These are phyloP conservation scores for pig (Sus scrofa) DNA, from an alignment of 2,113 vertebrate species.

Conservation along the genomic window DNA sequence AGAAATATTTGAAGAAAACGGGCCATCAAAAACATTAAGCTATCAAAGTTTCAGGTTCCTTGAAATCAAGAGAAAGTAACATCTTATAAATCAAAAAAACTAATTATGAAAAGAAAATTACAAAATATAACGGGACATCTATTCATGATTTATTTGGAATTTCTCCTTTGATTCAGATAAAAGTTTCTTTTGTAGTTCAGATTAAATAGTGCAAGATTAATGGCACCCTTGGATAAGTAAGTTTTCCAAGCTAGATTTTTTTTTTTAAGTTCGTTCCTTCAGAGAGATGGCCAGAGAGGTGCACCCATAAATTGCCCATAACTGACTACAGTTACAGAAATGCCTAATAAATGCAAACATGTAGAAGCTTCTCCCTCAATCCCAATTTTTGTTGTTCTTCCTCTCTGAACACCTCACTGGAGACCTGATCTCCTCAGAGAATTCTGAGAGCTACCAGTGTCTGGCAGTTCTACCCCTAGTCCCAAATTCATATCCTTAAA, in stretches of 20 bases:
- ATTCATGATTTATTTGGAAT: slow-evolving; percentile 76
- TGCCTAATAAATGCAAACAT: slow-evolving; percentile 20
- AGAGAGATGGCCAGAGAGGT: background rate
- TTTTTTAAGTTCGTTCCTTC: slow-evolving; percentile 7
- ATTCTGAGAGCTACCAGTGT: background rate
- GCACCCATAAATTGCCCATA: slow-evolving; percentile 42
- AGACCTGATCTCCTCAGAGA: background rate
- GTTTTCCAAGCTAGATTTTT: slow-evolving; percentile 41
- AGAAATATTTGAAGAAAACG: slow-evolving; percentile 40
- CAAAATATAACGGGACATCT: slow-evolving; percentile 40
- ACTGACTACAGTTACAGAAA: slow-evolving; percentile 36
- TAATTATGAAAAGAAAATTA: slow-evolving; percentile 77
- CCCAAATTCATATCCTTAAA: background rate
- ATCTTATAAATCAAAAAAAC: slow-evolving; percentile 79
- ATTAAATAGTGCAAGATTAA: slow-evolving; percentile 75
- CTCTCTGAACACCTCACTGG: background rate
- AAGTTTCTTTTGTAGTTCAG: slow-evolving; percentile 75
- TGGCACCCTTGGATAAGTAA: slow-evolving; percentile 50
- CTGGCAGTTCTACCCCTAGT: too few species aligned
- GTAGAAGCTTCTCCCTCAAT: background rate
- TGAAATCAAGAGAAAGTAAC: slow-evolving; percentile 54
- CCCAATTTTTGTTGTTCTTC: background rate
- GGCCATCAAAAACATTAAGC: slow-evolving; percentile 42
- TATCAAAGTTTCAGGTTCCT: slow-evolving; percentile 53
- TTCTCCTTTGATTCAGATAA: slow-evolving; percentile 77